These are phyloP conservation scores for Gryllus bimaculatus DNA, from an alignment of 1,140 invertebrate genomes.

Conservation along the genomic window DNA sequence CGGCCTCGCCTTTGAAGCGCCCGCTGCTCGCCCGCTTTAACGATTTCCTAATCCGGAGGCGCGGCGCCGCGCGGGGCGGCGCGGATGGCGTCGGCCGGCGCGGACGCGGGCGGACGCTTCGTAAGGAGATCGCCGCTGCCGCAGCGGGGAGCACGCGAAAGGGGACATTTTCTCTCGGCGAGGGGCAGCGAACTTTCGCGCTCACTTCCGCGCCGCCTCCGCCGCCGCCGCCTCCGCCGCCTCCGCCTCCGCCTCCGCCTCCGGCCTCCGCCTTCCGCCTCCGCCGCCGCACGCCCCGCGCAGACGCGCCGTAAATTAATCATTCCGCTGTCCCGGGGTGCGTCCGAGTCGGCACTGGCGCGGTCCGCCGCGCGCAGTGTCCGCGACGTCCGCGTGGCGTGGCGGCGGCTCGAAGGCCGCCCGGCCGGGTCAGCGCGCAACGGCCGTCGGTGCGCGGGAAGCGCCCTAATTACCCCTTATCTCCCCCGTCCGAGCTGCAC, in stretches of 20 bases:
- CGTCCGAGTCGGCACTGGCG: background rate
- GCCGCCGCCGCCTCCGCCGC: no score
- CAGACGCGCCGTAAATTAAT: background rate
- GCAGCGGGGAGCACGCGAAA: background rate
- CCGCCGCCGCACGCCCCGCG: no score
- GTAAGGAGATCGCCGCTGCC: background rate
- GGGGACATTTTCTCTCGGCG: background rate
- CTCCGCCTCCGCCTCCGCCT: no score
- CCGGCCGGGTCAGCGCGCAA: no score
- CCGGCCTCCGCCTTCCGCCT: no score
- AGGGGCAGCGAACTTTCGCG: background rate
- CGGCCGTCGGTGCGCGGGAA: no score
- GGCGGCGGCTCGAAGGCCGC: no score
- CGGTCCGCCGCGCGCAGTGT: background rate
- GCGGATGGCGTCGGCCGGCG: no score
- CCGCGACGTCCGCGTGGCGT: no score
- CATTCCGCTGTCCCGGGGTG: background rate
- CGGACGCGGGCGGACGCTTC: background rate
- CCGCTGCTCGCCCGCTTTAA: background rate
- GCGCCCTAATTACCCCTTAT: background rate
- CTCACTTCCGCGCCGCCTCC: background rate
- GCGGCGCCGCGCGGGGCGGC: no score
- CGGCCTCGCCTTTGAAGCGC: background rate
- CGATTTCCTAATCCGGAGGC: background rate
- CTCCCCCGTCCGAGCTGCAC: background rate